Evolutionary conservation across 2,888 invertebrate species (phyloP).

Genomic region (Callinectes sapidus): DNA sequence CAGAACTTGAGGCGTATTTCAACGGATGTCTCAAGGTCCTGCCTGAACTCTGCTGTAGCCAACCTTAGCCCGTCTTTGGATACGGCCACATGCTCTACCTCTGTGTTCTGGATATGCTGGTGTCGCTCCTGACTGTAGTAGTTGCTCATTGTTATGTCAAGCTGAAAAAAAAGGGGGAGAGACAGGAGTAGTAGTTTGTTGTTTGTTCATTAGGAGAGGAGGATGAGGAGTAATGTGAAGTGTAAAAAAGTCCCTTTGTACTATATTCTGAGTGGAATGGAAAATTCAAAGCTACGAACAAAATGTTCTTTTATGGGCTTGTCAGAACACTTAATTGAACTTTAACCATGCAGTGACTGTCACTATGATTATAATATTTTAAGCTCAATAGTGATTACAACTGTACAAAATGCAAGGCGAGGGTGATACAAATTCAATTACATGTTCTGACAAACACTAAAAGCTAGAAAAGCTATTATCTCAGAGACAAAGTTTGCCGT

Average conservation of each 20-base stretch:
- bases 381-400: too few species aligned
- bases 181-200: neutral
- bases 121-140: slow-evolving; percentile 81
- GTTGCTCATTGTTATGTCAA: slow-evolving; percentile 85
- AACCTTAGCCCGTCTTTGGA: slow-evolving; percentile 84
- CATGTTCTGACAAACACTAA: too few species aligned
- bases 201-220: neutral
- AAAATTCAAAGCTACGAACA: too few species aligned
- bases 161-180: slow-evolving; percentile 76
- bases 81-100: slow-evolving; percentile 83
- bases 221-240: neutral
- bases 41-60: slow-evolving; percentile 79
- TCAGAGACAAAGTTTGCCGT: too few species aligned
- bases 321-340: too few species aligned
- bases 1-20: slow-evolving; percentile 77
- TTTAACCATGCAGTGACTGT: too few species aligned
- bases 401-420: too few species aligned
- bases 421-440: too few species aligned
- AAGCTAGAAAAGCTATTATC: too few species aligned
- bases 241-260: neutral
- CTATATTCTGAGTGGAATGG: too few species aligned
- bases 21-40: slow-evolving; percentile 73
- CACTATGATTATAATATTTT: too few species aligned
- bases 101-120: slow-evolving; percentile 80
- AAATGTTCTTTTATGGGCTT: too few species aligned